phyloP scores from a whole-genome alignment of 2,797 vertebrate species.

The Acestrorhynchus altus region DNA sequence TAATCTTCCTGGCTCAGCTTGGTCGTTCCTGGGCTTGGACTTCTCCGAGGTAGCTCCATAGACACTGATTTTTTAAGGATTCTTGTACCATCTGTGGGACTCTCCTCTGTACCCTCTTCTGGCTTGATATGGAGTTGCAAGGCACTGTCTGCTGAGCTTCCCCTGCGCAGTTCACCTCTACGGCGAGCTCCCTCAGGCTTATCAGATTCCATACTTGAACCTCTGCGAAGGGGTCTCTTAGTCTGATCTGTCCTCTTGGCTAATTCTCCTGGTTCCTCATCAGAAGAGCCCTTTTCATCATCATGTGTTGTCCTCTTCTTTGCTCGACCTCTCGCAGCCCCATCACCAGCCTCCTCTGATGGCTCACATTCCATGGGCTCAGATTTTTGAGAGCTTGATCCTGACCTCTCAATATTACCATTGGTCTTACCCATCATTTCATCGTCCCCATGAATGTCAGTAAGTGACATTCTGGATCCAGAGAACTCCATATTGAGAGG shows the following conservation, averaged over 20 bases:
- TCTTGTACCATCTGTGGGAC: conserved; percentile 72
- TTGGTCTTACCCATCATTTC: conserved; percentile 76
- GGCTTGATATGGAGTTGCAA: conserved; percentile 81
- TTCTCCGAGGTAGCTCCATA: conserved; percentile 81
- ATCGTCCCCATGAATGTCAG: conserved; percentile 89
- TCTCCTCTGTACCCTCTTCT: conserved; percentile 74
- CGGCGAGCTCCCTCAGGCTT: conserved; percentile 71
- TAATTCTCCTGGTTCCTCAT: conserved; percentile 80
- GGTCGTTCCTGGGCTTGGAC: conserved; percentile 84
- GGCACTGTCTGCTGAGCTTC: conserved; percentile 93
- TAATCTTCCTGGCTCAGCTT: conserved; percentile 91
- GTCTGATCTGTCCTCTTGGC: conserved; percentile 74
- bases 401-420: conserved; percentile 62
- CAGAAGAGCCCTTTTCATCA: conserved; percentile 78
- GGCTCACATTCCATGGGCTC: conserved; percentile 69
- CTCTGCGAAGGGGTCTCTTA: conserved; percentile 83
- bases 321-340: conserved; percentile 67
- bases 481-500: conserved; percentile 93
- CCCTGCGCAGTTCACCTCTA: conserved; percentile 87
- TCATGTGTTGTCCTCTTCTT: conserved; percentile 75
- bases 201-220: conserved; percentile 88
- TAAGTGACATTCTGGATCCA: conserved; percentile 91
- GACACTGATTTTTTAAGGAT: conserved; percentile 89
- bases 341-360: conserved; percentile 64
- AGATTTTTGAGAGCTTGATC: conserved; percentile 62